phyloP scores from a whole-genome alignment of 2,113 vertebrate species.

The Pteronura brasiliensis region DNA sequence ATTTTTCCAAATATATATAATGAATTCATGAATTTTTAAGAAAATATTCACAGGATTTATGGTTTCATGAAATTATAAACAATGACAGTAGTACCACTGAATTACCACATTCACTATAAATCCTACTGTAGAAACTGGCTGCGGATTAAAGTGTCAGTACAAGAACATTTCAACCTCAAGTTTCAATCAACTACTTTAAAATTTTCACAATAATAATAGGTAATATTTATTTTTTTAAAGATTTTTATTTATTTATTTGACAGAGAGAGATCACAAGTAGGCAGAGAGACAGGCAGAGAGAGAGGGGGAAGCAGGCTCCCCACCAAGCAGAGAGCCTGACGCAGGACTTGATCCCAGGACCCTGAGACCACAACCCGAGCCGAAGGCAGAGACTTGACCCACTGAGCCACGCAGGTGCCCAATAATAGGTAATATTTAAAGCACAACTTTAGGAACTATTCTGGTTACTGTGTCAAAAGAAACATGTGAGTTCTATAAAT shows the following conservation, averaged over 20 bases:
- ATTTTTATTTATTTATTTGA: too few species aligned
- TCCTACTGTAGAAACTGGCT: not conserved
- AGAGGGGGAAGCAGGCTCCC: too few species aligned
- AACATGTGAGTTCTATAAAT: not conserved
- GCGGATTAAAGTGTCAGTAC: slow-evolving; percentile 17
- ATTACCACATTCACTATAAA: not conserved
- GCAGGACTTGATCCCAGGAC: too few species aligned
- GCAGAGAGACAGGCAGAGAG: too few species aligned
- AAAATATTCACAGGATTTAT: not conserved
- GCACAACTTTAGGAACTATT: slow-evolving; percentile 13
- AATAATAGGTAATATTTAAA: not conserved
- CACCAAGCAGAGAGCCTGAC: too few species aligned
- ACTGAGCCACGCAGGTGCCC: too few species aligned
- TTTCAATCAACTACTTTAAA: not conserved
- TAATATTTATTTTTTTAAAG: not conserved
- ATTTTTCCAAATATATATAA: slow-evolving; percentile 8
- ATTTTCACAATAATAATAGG: not conserved
- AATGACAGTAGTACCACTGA: not conserved
- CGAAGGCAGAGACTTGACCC: too few species aligned
- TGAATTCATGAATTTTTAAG: slow-evolving; percentile 2
- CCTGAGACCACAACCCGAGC: too few species aligned
- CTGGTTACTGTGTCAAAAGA: not conserved
- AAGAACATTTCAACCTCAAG: not conserved
- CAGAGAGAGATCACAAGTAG: too few species aligned
- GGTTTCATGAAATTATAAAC: slow-evolving; percentile 29